phyloP scores from a whole-genome alignment of 2,113 vertebrate species.

The Oncorhynchus tshawytscha region DNA sequence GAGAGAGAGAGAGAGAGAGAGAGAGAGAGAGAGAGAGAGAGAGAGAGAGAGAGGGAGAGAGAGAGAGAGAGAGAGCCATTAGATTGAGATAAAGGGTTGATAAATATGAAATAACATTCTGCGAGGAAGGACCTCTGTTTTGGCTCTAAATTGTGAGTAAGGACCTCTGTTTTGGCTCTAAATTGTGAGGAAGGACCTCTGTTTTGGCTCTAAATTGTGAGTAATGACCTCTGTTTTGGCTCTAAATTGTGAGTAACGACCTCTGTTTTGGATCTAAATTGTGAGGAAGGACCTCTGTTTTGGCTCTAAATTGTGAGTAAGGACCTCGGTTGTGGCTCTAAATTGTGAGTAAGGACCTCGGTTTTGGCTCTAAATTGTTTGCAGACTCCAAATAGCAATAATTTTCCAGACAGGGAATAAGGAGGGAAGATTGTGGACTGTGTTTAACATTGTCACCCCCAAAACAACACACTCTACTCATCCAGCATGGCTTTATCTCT shows the following conservation, averaged over 20 bases:
- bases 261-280: too few species aligned
- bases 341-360: constrained; percentile 19
- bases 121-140: constrained; percentile 17
- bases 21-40: background rate
- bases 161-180: background rate
- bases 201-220: too few species aligned
- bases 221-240: too few species aligned
- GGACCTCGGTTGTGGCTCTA: constrained; percentile 19
- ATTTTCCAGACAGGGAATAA: too few species aligned
- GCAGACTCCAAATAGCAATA: background rate
- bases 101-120: constrained; percentile 18
- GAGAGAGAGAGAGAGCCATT: constrained; percentile 15
- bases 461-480: constrained; percentile 23
- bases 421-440: constrained; percentile 17
- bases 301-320: background rate
- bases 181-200: too few species aligned
- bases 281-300: background rate
- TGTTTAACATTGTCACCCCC: constrained; percentile 28
- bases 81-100: constrained; percentile 12
- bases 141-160: background rate
- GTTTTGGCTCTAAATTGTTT: constrained; percentile 18
- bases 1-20: background rate
- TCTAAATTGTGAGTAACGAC: too few species aligned
- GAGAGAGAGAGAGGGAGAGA: background rate
- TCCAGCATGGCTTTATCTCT: constrained; percentile 20